Base-by-base conservation (phyloP, 2,888 invertebrate species). In the Hirudinaria manillensis region DNA sequence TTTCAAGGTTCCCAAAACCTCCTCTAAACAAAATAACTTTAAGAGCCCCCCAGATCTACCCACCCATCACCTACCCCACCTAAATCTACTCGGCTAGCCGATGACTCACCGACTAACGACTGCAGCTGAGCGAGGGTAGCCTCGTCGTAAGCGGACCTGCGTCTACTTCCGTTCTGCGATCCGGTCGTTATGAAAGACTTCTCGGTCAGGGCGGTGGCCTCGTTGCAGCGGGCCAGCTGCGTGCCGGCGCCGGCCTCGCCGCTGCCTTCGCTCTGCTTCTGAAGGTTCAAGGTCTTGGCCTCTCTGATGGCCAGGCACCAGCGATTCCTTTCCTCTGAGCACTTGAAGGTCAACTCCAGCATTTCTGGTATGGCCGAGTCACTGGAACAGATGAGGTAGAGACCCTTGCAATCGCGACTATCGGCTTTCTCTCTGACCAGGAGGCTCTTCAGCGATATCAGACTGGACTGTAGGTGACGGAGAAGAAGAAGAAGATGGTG, bases 401-500 rank as follows among this genome's bases (percentile, higher is more conserved):
- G 90, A 0, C 94, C 93, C 3, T 92, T 88, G 2, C 91, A 91
- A 82, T 93, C 93, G 61, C 84, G 82, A 75, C 92, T 91, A 74
- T 94, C 94, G 0, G 95, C 94, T 84, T 96, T 96, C 85, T 96
- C 95, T 29, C 97, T 89, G 13, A 96, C 94, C 76, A 97, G 87
- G 74, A 97, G 86, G 56, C 56, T 53, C 56, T 32, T 53, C 55
- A 72, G 72, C 2, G 55, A 27, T n/a, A 72, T 53, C 56, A 72
- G 34, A 21, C n/a, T 68, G n/a, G 36, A 34, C 68, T 53, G 53
- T 72, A 27, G 36, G 56, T 36, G 36, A 36, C 10, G 36, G 10
- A 6, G 36, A 36, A 6, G 36, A 36, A 6, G 36, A 36, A 6
- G 36, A 36, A 6, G 36, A 36, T 36, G 36, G 10, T 36, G 36